A percentile compares a stretch with the other conserved stretches of the same genome.
Conservation (phyloP, 2,888 invertebrate genomes). For the Strigamia maritima region DNA sequence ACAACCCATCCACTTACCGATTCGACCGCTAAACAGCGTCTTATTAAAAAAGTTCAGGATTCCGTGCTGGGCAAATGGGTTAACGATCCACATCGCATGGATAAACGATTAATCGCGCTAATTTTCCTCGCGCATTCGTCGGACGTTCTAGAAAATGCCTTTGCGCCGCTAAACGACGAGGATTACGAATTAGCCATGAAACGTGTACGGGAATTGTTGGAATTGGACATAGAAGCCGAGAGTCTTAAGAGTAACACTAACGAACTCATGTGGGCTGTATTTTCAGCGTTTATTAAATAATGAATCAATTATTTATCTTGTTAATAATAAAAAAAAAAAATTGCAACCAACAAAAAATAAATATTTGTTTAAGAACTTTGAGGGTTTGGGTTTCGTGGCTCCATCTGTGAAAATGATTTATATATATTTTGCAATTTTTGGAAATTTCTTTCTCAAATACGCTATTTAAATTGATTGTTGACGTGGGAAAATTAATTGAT, state of each 20-base stretch:
- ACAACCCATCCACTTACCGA: conserved; percentile 98
- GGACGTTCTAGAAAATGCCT: conserved; percentile 98
- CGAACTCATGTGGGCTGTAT: conserved; percentile 98
- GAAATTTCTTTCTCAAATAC: neutral
- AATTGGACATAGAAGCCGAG: conserved; percentile 95
- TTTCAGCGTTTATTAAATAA: conserved; percentile 96
- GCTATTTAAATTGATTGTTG: neutral
- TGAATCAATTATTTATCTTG: conserved; percentile 14
- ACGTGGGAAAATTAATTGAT: neutral
- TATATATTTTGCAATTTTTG: neutral
- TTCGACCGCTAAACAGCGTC: conserved; percentile 86
- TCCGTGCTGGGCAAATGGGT: conserved; percentile 93
- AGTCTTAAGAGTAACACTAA: conserved; percentile 84
- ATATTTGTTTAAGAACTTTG: neutral
- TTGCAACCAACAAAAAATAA: neutral
- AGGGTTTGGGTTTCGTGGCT: neutral
- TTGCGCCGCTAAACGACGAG: conserved; percentile 93
- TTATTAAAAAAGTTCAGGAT: conserved; percentile 98
- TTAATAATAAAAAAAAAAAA: neutral
- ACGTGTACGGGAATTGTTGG: conserved; percentile 89
- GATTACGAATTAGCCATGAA: conserved; percentile 98
- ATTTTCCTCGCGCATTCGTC: conserved; percentile 95
- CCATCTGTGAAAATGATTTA: neutral
- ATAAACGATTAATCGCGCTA: conserved; percentile 87
- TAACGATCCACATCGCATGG: conserved; percentile 96